phyloP scores from a whole-genome alignment of 1,140 invertebrate genomes.

The Ruditapes philippinarum region DNA sequence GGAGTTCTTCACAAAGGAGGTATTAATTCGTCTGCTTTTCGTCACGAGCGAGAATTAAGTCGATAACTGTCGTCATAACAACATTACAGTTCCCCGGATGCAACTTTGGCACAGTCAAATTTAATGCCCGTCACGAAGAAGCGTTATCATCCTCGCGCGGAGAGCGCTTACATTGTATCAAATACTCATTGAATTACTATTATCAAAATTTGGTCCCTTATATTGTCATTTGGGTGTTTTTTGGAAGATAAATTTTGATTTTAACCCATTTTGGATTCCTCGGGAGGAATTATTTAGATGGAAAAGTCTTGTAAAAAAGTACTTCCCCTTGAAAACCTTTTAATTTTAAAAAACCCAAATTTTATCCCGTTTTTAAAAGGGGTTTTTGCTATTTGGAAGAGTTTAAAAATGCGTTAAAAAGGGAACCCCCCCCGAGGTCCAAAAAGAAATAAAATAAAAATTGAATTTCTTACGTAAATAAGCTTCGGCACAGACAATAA shows the following conservation, averaged over 20 bases:
- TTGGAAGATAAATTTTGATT: too few relatives aligned
- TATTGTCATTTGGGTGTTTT: neutral
- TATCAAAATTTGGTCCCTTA: slow-evolving; percentile 3
- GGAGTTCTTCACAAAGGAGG: neutral
- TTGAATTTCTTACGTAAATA: too few relatives aligned
- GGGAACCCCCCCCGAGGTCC: too few relatives aligned
- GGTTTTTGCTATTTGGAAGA: too few relatives aligned
- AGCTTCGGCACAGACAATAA: too few relatives aligned
- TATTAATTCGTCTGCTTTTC: neutral
- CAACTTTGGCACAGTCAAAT: slow-evolving; percentile 9
- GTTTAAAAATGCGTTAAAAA: too few relatives aligned
- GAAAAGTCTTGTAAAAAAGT: too few relatives aligned
- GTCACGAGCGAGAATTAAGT: neutral
- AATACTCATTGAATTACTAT: neutral
- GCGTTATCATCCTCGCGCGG: neutral
- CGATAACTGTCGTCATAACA: neutral
- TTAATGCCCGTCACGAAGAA: neutral
- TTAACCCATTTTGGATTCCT: too few relatives aligned
- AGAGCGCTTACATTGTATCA: slow-evolving; percentile 6
- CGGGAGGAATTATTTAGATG: neutral
- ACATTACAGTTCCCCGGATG: slow-evolving; percentile 18
- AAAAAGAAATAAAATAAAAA: too few relatives aligned
- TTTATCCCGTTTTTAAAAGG: too few relatives aligned
- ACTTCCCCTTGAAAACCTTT: too few relatives aligned
- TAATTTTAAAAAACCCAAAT: too few relatives aligned